A percentile compares a stretch with the other conserved stretches of the same genome.
phyloP scores from a whole-genome alignment of 2,888 invertebrate genomes.

The Oeneis ivallda region DNA sequence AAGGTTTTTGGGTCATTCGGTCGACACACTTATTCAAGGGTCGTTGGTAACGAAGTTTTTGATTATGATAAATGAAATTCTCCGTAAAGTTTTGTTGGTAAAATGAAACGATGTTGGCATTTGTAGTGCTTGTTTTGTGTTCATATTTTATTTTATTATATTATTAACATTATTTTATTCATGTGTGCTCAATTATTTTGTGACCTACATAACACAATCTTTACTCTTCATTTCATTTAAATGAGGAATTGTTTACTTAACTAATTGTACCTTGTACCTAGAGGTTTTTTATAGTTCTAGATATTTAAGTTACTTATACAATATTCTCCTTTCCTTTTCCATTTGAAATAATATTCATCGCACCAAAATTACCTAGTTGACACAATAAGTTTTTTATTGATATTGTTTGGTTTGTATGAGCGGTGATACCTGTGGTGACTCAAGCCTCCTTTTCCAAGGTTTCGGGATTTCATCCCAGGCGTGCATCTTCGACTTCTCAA shows the following conservation, averaged over 20 bases:
- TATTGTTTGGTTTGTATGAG: too few species aligned
- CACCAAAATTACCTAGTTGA: too few species aligned
- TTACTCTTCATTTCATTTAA: neutral
- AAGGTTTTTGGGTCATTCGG: constrained; percentile 38
- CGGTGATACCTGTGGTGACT: too few species aligned
- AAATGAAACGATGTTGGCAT: constrained; percentile 24
- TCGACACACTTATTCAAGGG: constrained; percentile 31
- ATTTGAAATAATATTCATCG: too few species aligned
- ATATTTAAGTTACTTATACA: too few species aligned
- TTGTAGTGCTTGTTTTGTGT: constrained; percentile 7
- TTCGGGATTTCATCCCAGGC: too few species aligned
- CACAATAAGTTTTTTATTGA: too few species aligned
- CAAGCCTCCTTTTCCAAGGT: too few species aligned
- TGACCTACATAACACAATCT: neutral
- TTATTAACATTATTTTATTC: neutral
- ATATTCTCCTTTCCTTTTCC: too few species aligned
- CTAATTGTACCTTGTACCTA: neutral
- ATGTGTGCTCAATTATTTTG: neutral
- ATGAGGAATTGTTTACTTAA: neutral
- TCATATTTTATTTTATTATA: constrained; percentile 5
- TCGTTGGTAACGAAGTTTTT: constrained; percentile 32
- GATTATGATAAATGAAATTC: constrained; percentile 38
- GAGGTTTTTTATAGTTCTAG: neutral
- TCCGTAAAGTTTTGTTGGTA: constrained; percentile 22
- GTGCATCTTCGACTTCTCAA: too few species aligned